Evolutionary conservation across 2,888 invertebrate genomes (phyloP).

Genomic region (Erebia ligea): DNA sequence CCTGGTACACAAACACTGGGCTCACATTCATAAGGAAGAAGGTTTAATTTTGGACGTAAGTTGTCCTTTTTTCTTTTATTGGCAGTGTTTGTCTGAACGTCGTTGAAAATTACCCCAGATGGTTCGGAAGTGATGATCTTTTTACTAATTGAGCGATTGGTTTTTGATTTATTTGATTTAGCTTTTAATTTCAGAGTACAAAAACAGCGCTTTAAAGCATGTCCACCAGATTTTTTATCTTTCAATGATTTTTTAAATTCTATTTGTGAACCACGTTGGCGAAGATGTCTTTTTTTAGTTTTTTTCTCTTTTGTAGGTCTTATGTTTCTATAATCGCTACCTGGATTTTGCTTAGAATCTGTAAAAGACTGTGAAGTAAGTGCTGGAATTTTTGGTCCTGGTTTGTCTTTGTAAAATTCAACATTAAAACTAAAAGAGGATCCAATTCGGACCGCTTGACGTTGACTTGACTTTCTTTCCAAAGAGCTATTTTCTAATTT

Average conservation of each 20-base stretch:
- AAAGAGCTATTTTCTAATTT: constrained; percentile 10
- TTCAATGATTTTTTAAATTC: constrained; percentile 21
- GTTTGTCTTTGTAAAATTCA: constrained; percentile 50
- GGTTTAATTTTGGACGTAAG: constrained; percentile 26
- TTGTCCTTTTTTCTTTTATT: constrained; percentile 10
- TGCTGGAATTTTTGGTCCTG: constrained; percentile 12
- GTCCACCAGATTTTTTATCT: constrained; percentile 36
- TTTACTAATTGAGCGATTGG: constrained; percentile 23
- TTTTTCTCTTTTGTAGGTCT: constrained; percentile 17
- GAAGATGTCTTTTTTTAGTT: constrained; percentile 5
- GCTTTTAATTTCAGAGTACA: constrained; percentile 52
- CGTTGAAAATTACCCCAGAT: constrained; percentile 37
- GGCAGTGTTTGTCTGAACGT: constrained; percentile 36
- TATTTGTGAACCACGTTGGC: constrained; percentile 26
- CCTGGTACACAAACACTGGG: constrained; percentile 50
- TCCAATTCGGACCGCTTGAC: constrained; percentile 49
- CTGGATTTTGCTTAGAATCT: background rate
- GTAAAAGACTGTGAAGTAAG: background rate
- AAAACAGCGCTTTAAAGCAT: constrained; percentile 50
- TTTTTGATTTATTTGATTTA: constrained; percentile 31
- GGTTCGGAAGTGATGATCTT: constrained; percentile 32
- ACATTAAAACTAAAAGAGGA: constrained; percentile 52
- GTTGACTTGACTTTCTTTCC: constrained; percentile 30
- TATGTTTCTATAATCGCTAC: constrained; percentile 5
- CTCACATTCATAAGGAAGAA: constrained; percentile 51